phyloP scores from a whole-genome alignment of 2,888 invertebrate species.

The Sepiola atlantica region DNA sequence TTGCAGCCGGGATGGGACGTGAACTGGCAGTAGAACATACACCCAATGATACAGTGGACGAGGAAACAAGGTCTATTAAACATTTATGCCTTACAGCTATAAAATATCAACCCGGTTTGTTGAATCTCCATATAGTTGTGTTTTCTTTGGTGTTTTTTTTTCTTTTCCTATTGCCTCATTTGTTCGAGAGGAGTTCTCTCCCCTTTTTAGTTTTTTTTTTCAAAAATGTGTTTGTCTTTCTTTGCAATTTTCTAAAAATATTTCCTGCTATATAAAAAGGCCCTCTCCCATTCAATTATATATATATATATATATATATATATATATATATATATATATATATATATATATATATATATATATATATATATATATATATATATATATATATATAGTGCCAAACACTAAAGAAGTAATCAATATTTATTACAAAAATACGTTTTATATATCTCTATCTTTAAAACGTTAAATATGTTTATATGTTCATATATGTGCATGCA shows the following conservation, averaged over 20 bases:
- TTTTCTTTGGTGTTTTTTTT: not conserved
- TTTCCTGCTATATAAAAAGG: not conserved
- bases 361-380: not conserved
- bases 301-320: not conserved
- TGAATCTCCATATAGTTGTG: not conserved
- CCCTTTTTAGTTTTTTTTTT: not conserved
- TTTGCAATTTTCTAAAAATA: not conserved
- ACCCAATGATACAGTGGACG: constrained; percentile 32
- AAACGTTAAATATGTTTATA: no score
- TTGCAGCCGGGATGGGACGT: not conserved
- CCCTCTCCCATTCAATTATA: not conserved
- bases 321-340: not conserved
- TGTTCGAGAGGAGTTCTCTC: not conserved
- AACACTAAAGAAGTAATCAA: no score
- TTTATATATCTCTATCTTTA: no score
- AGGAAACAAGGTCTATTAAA: constrained; percentile 32
- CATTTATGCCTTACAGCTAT: not conserved
- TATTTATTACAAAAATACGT: no score
- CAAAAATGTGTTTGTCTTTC: not conserved
- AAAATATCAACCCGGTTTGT: constrained; percentile 14
- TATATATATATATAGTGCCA: not conserved
- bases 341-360: not conserved
- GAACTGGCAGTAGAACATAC: not conserved
- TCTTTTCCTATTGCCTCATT: not conserved
- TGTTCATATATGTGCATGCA: no score